Conservation (phyloP, 2,797 vertebrate genomes). For the Parotocinclus haroldoi region DNA sequence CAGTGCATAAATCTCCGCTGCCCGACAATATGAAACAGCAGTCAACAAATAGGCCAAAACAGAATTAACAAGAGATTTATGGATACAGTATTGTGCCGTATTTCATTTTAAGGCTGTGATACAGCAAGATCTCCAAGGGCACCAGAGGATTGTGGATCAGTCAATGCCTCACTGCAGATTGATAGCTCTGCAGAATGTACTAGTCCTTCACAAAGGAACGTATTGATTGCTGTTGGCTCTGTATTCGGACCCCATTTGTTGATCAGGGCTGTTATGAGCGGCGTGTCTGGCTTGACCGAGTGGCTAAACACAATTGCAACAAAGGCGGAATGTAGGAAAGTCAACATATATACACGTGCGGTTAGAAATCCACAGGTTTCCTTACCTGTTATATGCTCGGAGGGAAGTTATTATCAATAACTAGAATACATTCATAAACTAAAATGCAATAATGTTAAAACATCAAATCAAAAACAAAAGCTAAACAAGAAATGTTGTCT, state of each 20-base stretch:
- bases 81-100: constrained; percentile 43
- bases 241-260: constrained; percentile 72
- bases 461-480: no score
- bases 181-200: constrained; percentile 69
- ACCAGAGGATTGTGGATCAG: constrained; percentile 33
- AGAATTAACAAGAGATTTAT: constrained; percentile 49
- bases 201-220: constrained; percentile 68
- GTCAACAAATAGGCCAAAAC: constrained; percentile 49
- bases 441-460: no score
- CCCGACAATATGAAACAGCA: constrained; percentile 64
- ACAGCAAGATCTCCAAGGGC: constrained; percentile 35
- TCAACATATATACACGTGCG: not conserved
- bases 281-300: constrained; percentile 58
- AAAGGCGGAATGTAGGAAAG: constrained; percentile 14
- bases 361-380: no score
- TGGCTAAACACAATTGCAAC: constrained; percentile 47
- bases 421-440: no score
- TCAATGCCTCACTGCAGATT: constrained; percentile 58
- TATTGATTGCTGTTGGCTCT: constrained; percentile 73
- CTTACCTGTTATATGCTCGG: no score
- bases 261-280: constrained; percentile 62
- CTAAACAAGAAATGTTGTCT: no score
- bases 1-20: constrained; percentile 38
- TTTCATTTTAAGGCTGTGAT: constrained; percentile 42
- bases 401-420: no score